These are phyloP conservation scores for Entomobrya multifasciata DNA, from an alignment of 2,888 invertebrate species.

Conservation along the genomic window DNA sequence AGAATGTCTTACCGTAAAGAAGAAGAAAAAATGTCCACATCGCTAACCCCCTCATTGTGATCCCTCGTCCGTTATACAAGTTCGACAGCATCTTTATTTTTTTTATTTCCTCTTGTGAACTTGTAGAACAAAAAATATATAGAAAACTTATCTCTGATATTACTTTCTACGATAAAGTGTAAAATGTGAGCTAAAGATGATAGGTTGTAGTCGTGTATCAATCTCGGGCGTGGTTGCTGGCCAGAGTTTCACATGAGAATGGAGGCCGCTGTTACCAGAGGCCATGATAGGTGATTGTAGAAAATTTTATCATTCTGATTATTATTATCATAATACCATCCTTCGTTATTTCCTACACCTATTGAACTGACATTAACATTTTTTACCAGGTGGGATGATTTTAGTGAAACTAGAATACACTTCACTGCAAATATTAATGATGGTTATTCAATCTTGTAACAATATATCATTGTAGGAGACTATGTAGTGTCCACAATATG, in stretches of 20 bases:
- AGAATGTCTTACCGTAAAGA: conserved; percentile 66
- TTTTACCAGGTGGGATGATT: too few species aligned
- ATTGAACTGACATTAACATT: too few species aligned
- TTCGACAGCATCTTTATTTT: conserved; percentile 7
- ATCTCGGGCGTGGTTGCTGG: conserved; percentile 21
- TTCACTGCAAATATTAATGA: too few species aligned
- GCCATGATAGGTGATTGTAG: neutral
- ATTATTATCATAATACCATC: too few species aligned
- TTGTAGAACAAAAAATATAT: neutral
- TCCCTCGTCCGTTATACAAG: conserved; percentile 29
- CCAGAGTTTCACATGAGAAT: conserved; percentile 2
- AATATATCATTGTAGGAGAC: too few species aligned
- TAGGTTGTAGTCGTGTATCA: neutral
- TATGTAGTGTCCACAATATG: too few species aligned
- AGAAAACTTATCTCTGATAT: neutral
- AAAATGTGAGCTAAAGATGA: neutral
- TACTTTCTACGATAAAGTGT: neutral
- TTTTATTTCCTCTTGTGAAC: neutral
- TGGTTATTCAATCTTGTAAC: too few species aligned
- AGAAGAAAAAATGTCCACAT: conserved; percentile 67
- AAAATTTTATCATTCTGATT: too few species aligned
- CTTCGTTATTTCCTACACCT: too few species aligned
- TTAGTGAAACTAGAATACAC: too few species aligned
- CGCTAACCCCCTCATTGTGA: conserved; percentile 57
- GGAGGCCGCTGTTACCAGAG: neutral